These are phyloP conservation scores for Phylloscopus collybita DNA, from an alignment of 2,797 vertebrate genomes.

Conservation along the genomic window DNA sequence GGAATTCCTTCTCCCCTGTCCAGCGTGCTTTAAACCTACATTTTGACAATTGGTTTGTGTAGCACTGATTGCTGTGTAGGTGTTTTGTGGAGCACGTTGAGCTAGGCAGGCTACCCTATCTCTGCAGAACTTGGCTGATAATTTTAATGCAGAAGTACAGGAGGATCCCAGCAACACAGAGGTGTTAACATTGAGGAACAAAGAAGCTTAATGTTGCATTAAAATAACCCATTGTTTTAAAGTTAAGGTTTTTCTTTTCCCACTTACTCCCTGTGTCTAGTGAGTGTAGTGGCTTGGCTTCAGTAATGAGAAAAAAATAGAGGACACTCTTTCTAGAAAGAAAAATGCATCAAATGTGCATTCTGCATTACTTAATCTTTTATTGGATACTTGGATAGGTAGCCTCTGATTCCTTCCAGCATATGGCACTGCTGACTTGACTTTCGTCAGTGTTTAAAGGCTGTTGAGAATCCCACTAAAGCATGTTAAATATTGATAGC, in stretches of 20 bases:
- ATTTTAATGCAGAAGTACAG: not conserved
- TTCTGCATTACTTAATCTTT: not conserved
- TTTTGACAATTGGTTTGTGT: not conserved
- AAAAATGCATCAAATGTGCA: not conserved
- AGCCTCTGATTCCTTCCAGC: not conserved
- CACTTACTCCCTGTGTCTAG: not conserved
- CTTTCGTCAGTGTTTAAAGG: not conserved
- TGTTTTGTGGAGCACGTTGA: not conserved
- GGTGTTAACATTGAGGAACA: not conserved
- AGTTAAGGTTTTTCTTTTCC: not conserved
- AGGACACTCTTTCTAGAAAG: not conserved
- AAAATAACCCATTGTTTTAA: not conserved
- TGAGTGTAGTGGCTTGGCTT: not conserved
- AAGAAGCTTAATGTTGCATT: not conserved
- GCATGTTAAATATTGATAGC: not conserved
- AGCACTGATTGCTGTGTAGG: fast-evolving
- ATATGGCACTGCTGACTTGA: not conserved
- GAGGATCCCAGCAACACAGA: not conserved
- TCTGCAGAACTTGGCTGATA: not conserved
- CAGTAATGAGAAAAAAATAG: not conserved
- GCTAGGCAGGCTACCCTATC: fast-evolving
- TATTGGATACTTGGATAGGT: not conserved
- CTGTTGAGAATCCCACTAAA: not conserved
- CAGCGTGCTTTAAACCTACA: fast-evolving
- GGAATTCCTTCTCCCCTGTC: not conserved